These are phyloP conservation scores for Coelinius sp. DNA, from an alignment of 2,888 invertebrate genomes.

Conservation along the genomic window DNA sequence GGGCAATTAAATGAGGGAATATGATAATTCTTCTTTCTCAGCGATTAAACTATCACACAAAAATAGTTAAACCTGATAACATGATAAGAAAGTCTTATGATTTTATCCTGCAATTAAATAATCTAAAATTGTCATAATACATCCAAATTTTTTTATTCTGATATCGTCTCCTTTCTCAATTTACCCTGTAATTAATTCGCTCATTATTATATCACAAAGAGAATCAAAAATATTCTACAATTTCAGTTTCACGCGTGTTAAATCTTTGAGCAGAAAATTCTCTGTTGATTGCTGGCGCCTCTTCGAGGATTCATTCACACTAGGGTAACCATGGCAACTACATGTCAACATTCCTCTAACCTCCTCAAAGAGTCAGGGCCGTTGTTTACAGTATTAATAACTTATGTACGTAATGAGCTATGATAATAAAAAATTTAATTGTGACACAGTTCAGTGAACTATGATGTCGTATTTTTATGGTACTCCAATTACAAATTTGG, in stretches of 20 bases:
- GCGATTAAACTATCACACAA: background rate
- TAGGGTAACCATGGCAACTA: constrained; percentile 1
- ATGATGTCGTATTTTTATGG: constrained; percentile 57
- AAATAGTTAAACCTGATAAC: background rate
- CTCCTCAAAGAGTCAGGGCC: background rate
- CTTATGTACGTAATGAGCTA: background rate
- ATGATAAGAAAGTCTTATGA: background rate
- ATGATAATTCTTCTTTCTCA: background rate
- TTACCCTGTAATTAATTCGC: background rate
- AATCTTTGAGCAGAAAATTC: background rate
- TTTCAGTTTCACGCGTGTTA: background rate
- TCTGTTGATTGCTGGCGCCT: background rate
- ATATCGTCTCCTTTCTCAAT: background rate
- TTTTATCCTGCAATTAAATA: background rate
- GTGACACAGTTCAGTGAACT: background rate
- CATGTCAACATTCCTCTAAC: constrained; percentile 5
- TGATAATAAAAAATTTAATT: background rate
- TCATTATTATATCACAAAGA: background rate
- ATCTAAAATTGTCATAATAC: background rate
- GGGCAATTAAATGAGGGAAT: background rate
- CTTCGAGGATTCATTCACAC: background rate
- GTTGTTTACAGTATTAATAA: constrained; percentile 9
- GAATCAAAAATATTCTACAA: background rate
- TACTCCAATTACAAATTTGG: constrained; percentile 46
- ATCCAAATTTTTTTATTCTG: background rate